phyloP scores from a whole-genome alignment of 2,113 vertebrate species.

The Emydocephalus ijimae region DNA sequence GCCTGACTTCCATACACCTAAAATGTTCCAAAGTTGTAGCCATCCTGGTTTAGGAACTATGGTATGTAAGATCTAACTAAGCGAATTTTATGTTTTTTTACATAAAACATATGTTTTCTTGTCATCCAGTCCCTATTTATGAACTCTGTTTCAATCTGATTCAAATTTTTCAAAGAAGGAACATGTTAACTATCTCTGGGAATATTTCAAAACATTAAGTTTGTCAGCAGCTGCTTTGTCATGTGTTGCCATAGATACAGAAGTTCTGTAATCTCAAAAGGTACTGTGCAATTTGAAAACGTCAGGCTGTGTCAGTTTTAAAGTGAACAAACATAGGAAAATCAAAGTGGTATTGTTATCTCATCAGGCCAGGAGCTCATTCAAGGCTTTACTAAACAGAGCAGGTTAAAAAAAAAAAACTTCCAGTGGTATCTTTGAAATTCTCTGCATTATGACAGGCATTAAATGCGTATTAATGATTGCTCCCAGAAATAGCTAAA shows the following conservation, averaged over 20 bases:
- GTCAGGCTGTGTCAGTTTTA: slow-evolving; percentile 58
- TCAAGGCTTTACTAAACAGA: slow-evolving; percentile 47
- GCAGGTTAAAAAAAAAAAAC: slow-evolving; percentile 63
- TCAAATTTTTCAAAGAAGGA: slow-evolving; percentile 19
- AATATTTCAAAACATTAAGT: slow-evolving; percentile 20
- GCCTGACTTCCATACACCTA: not conserved
- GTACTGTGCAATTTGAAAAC: slow-evolving; percentile 47
- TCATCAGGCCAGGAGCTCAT: slow-evolving; percentile 64
- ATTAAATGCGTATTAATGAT: slow-evolving; percentile 56
- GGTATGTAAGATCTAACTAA: accelerated
- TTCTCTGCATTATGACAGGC: slow-evolving; percentile 52
- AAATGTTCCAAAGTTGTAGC: not conserved
- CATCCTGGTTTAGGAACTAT: not conserved
- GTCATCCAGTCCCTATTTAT: not conserved
- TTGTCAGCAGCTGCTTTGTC: not conserved
- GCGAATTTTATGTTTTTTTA: not conserved
- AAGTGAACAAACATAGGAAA: slow-evolving; percentile 53
- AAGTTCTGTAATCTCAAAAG: slow-evolving; percentile 26
- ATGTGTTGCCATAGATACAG: slow-evolving; percentile 6
- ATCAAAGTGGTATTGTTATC: slow-evolving; percentile 71
- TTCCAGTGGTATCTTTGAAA: slow-evolving; percentile 69
- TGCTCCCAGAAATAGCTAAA: slow-evolving; percentile 53
- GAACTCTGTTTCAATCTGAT: not conserved
- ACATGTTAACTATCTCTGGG: slow-evolving; percentile 31
- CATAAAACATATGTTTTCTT: not conserved